Base-by-base conservation (phyloP, 2,113 vertebrate species). In the Sinocyclocheilus rhinocerous region DNA sequence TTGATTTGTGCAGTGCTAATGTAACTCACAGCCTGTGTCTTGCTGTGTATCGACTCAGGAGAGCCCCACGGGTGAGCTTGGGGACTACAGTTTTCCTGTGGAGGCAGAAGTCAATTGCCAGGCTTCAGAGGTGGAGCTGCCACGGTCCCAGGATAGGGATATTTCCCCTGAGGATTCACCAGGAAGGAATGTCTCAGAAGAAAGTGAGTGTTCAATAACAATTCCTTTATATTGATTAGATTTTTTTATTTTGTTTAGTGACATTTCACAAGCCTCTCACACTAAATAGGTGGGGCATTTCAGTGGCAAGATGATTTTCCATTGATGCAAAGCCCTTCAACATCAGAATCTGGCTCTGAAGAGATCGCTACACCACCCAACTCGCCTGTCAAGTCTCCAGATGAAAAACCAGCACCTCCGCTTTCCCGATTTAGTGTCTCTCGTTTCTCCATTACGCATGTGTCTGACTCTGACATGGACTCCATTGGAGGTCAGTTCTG, bases 41-140 rank as follows among this genome's bases (percentile, higher is more conserved):
- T 75, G 29, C 69, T 81, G 0, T 91, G 61, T 63, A 36, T 42
- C 73, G 1, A 45, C 65, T 0, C 88, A 99, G 98, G 98, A 99
- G 88, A 99, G 98, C 89, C 98, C 98, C 79, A 98, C 97, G 0
- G 94, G 96, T 89, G 98, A 99, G 76, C 91, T 97, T 48, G 95
- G 95, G 55, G 97, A 98, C 78, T 96, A 92, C 90, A 92, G 93
- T 72, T 95, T 98, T 88, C 94, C 95, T 0, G 89, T 93, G n/a
- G 89, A 76, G 36, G 89, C 87, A 69, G 95, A 95, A 84, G 33
- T 93, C 29, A 91, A 92, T 85, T 89, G 85, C 2, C 88, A 91
- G 2, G 79, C 89, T 6, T 63, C 86, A 55, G 92, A 93, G 45
- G 88, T 85, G 0, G 65, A 88, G 50, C 48, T 92, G 45, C 86